Evolutionary conservation across 2,113 vertebrate species (phyloP).

Genomic region (Corvus cornix): DNA sequence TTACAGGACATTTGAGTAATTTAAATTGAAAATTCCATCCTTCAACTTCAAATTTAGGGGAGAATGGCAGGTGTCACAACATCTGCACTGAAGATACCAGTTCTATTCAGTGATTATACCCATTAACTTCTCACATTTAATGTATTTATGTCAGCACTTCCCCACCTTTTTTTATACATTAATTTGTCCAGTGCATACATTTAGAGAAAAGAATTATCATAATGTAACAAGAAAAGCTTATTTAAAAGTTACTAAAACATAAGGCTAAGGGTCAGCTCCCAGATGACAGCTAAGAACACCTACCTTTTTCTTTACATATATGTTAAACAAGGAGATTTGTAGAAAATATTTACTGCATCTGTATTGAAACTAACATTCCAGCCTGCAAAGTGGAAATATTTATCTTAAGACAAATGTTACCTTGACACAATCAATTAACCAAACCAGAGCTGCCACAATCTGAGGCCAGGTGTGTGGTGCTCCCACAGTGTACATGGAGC

Average conservation of each 20-base stretch:
- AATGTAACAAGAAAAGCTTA: neutral
- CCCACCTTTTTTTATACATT: fast-evolving
- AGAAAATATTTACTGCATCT: neutral
- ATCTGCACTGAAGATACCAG: neutral
- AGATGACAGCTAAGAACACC: neutral
- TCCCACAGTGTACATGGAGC: conserved; percentile 95
- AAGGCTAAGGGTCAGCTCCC: neutral
- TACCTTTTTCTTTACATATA: neutral
- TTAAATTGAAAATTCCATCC: neutral
- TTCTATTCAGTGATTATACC: neutral
- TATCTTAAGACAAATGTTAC: conserved; percentile 65
- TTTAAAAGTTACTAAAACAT: neutral
- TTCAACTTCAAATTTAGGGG: neutral
- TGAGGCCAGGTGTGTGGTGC: conserved; percentile 97
- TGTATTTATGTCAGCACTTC: fast-evolving
- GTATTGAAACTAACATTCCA: neutral
- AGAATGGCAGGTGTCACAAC: neutral
- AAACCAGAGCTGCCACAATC: conserved; percentile 89
- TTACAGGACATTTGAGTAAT: neutral
- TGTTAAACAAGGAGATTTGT: neutral
- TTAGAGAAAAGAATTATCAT: neutral
- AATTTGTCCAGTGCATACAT: neutral
- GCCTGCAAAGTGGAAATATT: neutral
- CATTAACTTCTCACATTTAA: neutral
- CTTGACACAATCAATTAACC: conserved; percentile 91